A percentile compares a stretch with the other conserved stretches of the same genome.
phyloP scores from a whole-genome alignment of 2,113 vertebrate genomes.

The Pteronura brasiliensis region DNA sequence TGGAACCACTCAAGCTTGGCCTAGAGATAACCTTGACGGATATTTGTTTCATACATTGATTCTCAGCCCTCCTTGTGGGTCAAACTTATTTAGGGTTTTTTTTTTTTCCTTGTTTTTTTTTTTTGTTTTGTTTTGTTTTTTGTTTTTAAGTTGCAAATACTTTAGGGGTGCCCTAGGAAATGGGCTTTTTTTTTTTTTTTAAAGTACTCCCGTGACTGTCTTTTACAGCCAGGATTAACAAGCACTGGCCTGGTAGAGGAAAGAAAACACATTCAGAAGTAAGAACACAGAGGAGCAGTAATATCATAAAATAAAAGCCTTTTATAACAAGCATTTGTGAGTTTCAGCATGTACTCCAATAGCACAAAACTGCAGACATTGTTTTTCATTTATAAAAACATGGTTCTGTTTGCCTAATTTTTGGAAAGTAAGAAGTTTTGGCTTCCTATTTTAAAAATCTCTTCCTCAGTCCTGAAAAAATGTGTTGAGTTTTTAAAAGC shows the following conservation, averaged over 20 bases:
- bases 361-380: neutral
- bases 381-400: neutral
- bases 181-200: neutral
- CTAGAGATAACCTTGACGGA: neutral
- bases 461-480: neutral
- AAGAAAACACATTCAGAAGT: neutral
- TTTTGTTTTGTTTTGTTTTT: neutral
- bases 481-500: neutral
- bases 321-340: neutral
- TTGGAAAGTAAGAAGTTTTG: neutral
- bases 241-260: neutral
- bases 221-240: neutral
- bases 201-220: neutral
- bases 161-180: neutral
- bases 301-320: conserved; percentile 6
- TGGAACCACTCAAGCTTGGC: neutral
- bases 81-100: neutral
- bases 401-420: neutral
- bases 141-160: neutral
- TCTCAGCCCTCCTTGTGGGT: neutral
- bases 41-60: neutral
- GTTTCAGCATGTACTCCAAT: neutral
- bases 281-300: neutral
- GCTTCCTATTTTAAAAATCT: neutral
- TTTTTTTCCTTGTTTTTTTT: too few species aligned